Conservation (phyloP, 2,113 vertebrate genomes). For the Corvus cornix region DNA sequence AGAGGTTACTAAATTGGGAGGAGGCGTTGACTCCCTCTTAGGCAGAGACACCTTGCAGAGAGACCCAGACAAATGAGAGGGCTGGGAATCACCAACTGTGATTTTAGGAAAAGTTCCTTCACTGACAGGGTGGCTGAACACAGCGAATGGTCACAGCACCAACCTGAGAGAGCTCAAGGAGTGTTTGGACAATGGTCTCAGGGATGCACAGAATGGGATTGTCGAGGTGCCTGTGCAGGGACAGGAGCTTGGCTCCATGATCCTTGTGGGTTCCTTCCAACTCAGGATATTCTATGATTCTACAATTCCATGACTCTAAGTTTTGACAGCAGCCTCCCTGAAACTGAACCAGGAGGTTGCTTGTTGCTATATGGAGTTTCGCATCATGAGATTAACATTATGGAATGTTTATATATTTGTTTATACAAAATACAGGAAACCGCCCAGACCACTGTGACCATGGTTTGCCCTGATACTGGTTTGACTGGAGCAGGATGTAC, state of each 20-base stretch:
- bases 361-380: background rate
- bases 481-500: background rate
- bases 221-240: background rate
- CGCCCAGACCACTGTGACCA: background rate
- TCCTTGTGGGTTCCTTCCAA: background rate
- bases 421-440: background rate
- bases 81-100: background rate
- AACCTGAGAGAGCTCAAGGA: background rate
- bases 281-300: background rate
- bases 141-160: background rate
- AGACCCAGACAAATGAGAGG: background rate
- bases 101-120: background rate
- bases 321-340: background rate
- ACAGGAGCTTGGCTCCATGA: background rate
- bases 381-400: background rate
- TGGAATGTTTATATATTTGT: background rate
- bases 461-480: background rate
- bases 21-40: background rate
- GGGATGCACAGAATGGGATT: background rate
- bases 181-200: background rate
- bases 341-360: background rate
- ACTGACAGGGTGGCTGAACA: background rate
- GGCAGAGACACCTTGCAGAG: background rate
- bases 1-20: fast-evolving
- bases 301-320: background rate